Base-by-base conservation (phyloP, 2,797 vertebrate species). In the Gymnoscopelus microlampas region DNA sequence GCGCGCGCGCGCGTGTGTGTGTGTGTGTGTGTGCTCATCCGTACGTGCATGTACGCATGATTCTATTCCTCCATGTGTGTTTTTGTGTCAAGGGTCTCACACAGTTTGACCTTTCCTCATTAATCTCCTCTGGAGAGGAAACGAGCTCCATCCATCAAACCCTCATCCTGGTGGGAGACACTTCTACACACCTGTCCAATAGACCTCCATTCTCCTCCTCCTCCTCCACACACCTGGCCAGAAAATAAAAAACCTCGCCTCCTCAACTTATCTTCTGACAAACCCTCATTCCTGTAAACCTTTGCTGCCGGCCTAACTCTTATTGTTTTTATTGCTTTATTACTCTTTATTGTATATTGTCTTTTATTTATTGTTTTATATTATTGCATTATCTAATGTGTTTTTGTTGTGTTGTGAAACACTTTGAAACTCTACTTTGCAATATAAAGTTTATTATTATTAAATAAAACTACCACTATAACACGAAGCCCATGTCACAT, bases 51-150 rank as follows among this genome's bases (percentile, higher is more conserved):
- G 32, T 35, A 6, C 5, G 32, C 32, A 35, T 35, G 5, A 5
- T 35, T 35, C 32, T 35, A 35, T 35, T 35, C 32, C 5, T 35
- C 32, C 32, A 35, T 47, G 13, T 44, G 32, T 35, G 54, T 23
- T 49, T 66, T 53, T 44, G 54, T 24, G 24, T 49, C 53, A 39
- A 61, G 19, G 56, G 61, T 64, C 50, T 67, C 50, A 80, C 73
- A 64, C 53, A 57, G 63, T 73, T 67, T 88, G 87, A 82, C 75
- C 80, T 74, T 55, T 86, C 66, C 70, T 84, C 76, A 85, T 90
- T 85, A 90, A 88, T 90, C 87, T 87, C 81, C 85, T 85, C 82
- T 83, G 70, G 79, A 83, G 84, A 89, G 76, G 70, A 88, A 88
- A 85, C 55, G 32, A 87, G 82, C 80, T 80, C 71, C 81, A 89